Conservation (phyloP, 2,113 vertebrate species). For the Octodon degus region DNA sequence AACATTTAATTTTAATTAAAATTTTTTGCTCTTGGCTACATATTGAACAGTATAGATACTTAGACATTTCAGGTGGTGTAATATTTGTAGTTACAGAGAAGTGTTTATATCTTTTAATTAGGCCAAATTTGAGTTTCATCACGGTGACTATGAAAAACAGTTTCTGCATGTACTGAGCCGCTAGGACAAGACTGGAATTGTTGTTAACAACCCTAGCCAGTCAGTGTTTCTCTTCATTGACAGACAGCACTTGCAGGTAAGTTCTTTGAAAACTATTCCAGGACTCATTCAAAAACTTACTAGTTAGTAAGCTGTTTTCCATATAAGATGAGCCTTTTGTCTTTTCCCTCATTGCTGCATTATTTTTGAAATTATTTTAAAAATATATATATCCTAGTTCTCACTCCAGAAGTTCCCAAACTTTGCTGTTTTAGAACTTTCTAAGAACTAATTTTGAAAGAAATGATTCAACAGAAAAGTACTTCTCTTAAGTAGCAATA, state of each 20-base stretch:
- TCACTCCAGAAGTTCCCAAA: not conserved
- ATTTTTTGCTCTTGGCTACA: not conserved
- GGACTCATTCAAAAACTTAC: not conserved
- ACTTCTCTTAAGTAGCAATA: not conserved
- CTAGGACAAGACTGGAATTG: constrained; percentile 99
- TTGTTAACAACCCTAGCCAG: constrained; percentile 95
- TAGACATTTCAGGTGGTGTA: not conserved
- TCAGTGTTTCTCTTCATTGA: constrained; percentile 99
- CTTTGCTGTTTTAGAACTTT: not conserved
- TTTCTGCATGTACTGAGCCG: constrained; percentile 98
- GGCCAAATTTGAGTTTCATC: constrained; percentile 99
- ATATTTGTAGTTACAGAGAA: not conserved
- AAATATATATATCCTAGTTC: not conserved
- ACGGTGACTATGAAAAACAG: constrained; percentile 99
- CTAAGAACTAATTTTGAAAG: not conserved
- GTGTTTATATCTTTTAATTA: constrained; percentile 74
- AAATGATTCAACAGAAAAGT: not conserved
- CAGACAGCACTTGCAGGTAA: constrained; percentile 98
- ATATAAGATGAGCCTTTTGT: not conserved
- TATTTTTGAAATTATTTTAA: not conserved
- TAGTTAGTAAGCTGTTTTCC: not conserved
- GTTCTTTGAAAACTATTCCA: not conserved
- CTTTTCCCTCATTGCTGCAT: not conserved
- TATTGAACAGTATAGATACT: not conserved
- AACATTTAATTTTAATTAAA: not conserved